Evolutionary conservation across 2,113 vertebrate species (phyloP), one percentile per base, ranked within the genome.

Genomic region (Misgurnus mizolepis): DNA sequence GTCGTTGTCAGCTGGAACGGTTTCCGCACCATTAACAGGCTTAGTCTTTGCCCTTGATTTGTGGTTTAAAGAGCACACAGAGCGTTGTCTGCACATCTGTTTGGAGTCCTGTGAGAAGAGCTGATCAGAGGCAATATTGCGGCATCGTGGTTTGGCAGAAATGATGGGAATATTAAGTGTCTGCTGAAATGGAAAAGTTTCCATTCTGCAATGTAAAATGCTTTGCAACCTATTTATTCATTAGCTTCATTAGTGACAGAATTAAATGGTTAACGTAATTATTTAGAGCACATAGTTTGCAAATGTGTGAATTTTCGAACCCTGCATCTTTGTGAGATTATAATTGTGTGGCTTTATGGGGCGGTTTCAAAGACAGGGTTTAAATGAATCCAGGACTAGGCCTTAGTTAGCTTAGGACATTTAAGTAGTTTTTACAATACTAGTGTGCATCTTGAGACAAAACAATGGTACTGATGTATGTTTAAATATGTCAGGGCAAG

Each of bases 21-120:
- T 76, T 64, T 76, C 73, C 73, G 39, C 58, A 64, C 43, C 60
- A 76, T 76, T 76, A 76, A 22, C n/a, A 62, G 45, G 43, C 60
- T 64, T 49, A 64, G 60, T 40, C 49, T 60, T 62, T 76, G 73
- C 43, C 60, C 43, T 76, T 76, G 47, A 12, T 64, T 50, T 64
- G 60, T 64, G 73, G 43, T 64, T 64, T 76, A 64, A 45, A 39
- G 58, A 64, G 41, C 73, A 76, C 7, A 12, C 60, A 27, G 73
- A 76, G 41, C 14, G 55, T 64, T 47, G 58, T 76, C 60, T 45
- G 73, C 27, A 50, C 73, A 76, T 14, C 60, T 64, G 58, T 60
- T 64, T 11, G 4, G 43, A 49, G 60, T 76, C 73, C 43, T 34
- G 55, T 72, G 71, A 60, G 55, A n/a, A 45, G 55, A 73, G 40